Percentiles rank a stretch among this genome's conserved stretches.
These are phyloP conservation scores for Orchesella cincta DNA, from an alignment of 1,140 invertebrate genomes.

Conservation along the genomic window DNA sequence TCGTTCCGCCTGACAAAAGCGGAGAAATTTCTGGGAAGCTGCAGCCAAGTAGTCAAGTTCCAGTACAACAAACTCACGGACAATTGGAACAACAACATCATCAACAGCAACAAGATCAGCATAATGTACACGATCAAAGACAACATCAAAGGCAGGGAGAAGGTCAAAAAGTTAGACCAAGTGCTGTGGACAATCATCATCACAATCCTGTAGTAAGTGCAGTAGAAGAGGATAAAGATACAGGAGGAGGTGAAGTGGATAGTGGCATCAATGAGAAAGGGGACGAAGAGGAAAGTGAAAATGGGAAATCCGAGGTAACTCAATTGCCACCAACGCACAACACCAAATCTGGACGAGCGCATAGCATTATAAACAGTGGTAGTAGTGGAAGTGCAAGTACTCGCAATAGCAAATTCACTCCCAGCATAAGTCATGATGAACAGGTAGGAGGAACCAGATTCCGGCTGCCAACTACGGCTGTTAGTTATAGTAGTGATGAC, in stretches of 20 bases:
- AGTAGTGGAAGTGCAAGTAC: neutral
- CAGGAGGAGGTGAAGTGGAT: neutral
- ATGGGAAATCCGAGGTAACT: slow-evolving; percentile 27
- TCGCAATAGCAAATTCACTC: slow-evolving; percentile 10
- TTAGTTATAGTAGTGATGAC: neutral
- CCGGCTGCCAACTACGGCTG: neutral
- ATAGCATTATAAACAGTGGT: neutral
- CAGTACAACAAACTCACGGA: slow-evolving; percentile 4
- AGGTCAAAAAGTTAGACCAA: slow-evolving; percentile 15
- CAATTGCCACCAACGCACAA: slow-evolving; percentile 6
- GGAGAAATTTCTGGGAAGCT: slow-evolving; percentile 12
- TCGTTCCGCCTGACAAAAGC: slow-evolving; percentile 26
- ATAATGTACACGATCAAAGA: neutral
- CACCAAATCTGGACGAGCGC: neutral
- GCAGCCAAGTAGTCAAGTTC: neutral
- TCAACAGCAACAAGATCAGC: neutral
- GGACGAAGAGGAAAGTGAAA: slow-evolving; percentile 22
- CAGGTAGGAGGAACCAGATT: neutral
- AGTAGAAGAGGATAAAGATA: slow-evolving; percentile 30
- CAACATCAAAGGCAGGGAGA: neutral
- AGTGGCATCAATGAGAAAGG: neutral
- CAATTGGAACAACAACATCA: neutral
- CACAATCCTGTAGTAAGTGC: slow-evolving; percentile 12
- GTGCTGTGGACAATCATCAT: neutral
- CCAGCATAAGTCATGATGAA: slow-evolving; percentile 25